A percentile compares a stretch with the other conserved stretches of the same genome.
Conservation (phyloP, 2,888 invertebrate genomes). For the Epiperipatus broadwayi region DNA sequence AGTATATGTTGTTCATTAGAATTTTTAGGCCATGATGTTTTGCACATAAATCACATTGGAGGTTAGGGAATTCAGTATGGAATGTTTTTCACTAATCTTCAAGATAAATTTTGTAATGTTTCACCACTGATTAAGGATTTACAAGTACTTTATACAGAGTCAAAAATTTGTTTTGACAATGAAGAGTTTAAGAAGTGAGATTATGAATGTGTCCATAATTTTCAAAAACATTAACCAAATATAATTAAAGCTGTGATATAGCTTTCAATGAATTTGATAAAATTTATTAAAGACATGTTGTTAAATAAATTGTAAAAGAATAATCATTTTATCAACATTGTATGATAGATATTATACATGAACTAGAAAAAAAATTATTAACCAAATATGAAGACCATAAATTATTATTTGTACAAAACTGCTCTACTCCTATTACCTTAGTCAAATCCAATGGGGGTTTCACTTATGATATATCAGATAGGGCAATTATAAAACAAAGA, state of each 20-base stretch:
- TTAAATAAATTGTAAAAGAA: slow-evolving; percentile 54
- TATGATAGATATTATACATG: slow-evolving; percentile 60
- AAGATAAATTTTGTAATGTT: slow-evolving; percentile 58
- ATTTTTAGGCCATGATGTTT: slow-evolving; percentile 72
- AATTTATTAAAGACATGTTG: slow-evolving; percentile 66
- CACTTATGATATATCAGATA: slow-evolving; percentile 95
- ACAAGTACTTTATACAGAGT: slow-evolving; percentile 48
- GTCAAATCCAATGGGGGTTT: slow-evolving; percentile 89
- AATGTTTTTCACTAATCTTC: slow-evolving; percentile 87
- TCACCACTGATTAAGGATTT: slow-evolving; percentile 78
- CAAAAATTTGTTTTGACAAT: slow-evolving; percentile 76
- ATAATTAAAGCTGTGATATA: slow-evolving; percentile 72
- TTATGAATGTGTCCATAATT: slow-evolving; percentile 72
- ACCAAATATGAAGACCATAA: slow-evolving; percentile 41
- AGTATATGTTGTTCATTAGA: slow-evolving; percentile 71
- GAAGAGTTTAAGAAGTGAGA: slow-evolving; percentile 88
- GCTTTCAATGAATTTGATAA: slow-evolving; percentile 73
- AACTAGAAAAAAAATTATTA: slow-evolving; percentile 41
- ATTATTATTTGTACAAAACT: slow-evolving; percentile 33
- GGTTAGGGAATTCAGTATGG: slow-evolving; percentile 99
- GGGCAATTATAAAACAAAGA: slow-evolving; percentile 66
- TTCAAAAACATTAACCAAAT: slow-evolving; percentile 65
- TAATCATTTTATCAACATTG: slow-evolving; percentile 90
- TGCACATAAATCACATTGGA: slow-evolving; percentile 81
- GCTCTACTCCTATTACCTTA: slow-evolving; percentile 59